phyloP scores from a whole-genome alignment of 2,888 invertebrate species.

The Pocota personata region DNA sequence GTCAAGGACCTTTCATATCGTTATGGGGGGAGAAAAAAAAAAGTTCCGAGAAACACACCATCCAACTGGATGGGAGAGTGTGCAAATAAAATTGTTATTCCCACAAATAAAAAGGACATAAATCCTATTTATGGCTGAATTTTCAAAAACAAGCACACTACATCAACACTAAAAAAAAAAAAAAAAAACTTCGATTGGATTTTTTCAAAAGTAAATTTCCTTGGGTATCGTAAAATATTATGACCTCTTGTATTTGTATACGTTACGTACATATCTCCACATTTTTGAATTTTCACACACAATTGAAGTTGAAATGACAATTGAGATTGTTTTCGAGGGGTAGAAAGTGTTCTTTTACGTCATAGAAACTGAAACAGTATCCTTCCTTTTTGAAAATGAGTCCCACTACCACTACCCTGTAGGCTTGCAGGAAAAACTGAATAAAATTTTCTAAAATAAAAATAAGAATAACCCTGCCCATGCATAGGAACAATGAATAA shows the following conservation, averaged over 20 bases:
- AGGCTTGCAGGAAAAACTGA: not conserved
- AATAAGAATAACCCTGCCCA: not conserved
- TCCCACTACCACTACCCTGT: not conserved
- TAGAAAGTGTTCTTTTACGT: not conserved
- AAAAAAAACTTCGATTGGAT: conserved; percentile 57
- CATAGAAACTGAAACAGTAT: conserved; percentile 16
- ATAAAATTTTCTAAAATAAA: not conserved
- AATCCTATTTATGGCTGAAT: conserved; percentile 66
- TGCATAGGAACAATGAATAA: not conserved
- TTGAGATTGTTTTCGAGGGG: conserved; percentile 26
- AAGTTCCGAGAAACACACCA: not conserved
- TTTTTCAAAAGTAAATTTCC: conserved; percentile 46
- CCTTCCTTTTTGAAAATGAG: not conserved
- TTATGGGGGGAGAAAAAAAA: not conserved
- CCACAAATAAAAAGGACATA: conserved; percentile 68
- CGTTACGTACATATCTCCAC: not conserved
- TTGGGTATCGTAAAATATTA: conserved; percentile 65
- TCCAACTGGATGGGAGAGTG: not conserved
- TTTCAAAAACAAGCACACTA: conserved; percentile 59
- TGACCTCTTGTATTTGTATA: conserved; percentile 23
- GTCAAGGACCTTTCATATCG: conserved; percentile 18
- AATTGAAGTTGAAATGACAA: conserved; percentile 60
- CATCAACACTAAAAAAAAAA: conserved; percentile 58
- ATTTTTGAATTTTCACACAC: conserved; percentile 59
- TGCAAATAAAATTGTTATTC: conserved; percentile 66